Evolutionary conservation across 2,888 invertebrate species (phyloP).

Genomic region (Campoplex capitator): DNA sequence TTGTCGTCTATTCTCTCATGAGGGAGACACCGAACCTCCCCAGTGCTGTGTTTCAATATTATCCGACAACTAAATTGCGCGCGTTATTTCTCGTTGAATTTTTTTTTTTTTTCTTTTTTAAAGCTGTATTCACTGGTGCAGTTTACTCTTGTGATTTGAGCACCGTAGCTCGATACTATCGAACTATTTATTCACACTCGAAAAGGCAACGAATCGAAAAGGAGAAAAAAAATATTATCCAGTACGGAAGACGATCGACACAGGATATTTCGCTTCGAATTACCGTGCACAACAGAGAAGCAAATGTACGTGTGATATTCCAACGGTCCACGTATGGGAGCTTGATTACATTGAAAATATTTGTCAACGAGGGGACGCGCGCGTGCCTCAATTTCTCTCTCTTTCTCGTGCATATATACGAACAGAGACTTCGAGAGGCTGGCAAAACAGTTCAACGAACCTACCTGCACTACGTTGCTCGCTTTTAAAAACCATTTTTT

Average conservation of each 20-base stretch:
- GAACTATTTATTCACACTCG: not conserved
- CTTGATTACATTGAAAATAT: constrained; percentile 72
- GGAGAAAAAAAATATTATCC: not conserved
- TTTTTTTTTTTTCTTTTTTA: no score
- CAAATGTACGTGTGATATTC: constrained; percentile 28
- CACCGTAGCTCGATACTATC: not conserved
- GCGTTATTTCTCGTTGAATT: no score
- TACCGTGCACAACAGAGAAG: not conserved
- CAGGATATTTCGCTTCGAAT: not conserved
- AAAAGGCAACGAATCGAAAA: not conserved
- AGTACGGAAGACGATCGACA: not conserved
- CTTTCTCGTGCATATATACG: constrained; percentile 17
- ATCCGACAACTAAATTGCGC: no score
- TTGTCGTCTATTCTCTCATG: no score
- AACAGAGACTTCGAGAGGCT: constrained; percentile 66
- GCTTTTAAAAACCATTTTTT: no score
- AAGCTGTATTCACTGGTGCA: no score
- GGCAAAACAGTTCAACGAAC: constrained; percentile 70
- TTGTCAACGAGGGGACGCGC: constrained; percentile 65
- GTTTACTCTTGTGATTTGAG: no score
- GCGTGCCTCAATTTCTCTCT: constrained; percentile 12
- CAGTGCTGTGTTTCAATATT: no score
- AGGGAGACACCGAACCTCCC: no score
- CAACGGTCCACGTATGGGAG: constrained; percentile 36
- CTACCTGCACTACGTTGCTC: constrained; percentile 23